Percentiles rank a stretch among this genome's conserved stretches.
Conservation (phyloP, 92 coral and sea anemone species). For the Nematostella vectensis region DNA sequence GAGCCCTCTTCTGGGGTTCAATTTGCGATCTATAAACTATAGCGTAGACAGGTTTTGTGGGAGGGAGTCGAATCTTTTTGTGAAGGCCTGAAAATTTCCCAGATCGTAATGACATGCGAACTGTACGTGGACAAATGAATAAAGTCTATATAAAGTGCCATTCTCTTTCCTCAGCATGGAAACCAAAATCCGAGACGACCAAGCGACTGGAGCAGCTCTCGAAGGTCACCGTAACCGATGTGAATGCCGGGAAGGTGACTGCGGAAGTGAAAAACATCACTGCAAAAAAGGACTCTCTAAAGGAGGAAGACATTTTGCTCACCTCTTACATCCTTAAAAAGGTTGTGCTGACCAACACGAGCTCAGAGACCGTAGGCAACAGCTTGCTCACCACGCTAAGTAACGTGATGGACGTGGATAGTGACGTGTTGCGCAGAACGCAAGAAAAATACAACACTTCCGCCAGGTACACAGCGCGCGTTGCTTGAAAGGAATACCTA, state of each 20-base stretch:
- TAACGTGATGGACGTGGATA: slow-evolving; percentile 78
- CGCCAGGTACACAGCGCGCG: slow-evolving; percentile 53
- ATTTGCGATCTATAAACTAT: too few species aligned
- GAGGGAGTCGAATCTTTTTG: too few species aligned
- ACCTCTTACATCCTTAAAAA: slow-evolving; percentile 78
- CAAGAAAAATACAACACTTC: slow-evolving; percentile 63
- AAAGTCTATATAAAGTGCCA: too few species aligned
- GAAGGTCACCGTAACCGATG: slow-evolving; percentile 65
- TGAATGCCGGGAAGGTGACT: slow-evolving; percentile 63
- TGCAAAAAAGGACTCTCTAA: slow-evolving; percentile 27
- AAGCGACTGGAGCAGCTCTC: slow-evolving; percentile 40
- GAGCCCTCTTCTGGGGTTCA: too few species aligned
- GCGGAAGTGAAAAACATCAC: slow-evolving; percentile 76
- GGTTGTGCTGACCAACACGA: slow-evolving; percentile 70
- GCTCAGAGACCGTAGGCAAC: slow-evolving; percentile 73
- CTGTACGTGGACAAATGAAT: too few species aligned
- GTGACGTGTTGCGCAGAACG: slow-evolving; percentile 55
- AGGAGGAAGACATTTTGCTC: slow-evolving; percentile 63
- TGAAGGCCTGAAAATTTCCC: too few species aligned
- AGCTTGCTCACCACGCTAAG: slow-evolving; percentile 75
- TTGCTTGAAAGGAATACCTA: neutral
- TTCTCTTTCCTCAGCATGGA: neutral
- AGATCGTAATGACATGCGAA: too few species aligned
- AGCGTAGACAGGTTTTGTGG: too few species aligned
- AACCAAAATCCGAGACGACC: slow-evolving; percentile 39